A percentile compares a stretch with the other conserved stretches of the same genome.
Conservation (phyloP, 2,888 invertebrate species). For the Epinotia nisella region DNA sequence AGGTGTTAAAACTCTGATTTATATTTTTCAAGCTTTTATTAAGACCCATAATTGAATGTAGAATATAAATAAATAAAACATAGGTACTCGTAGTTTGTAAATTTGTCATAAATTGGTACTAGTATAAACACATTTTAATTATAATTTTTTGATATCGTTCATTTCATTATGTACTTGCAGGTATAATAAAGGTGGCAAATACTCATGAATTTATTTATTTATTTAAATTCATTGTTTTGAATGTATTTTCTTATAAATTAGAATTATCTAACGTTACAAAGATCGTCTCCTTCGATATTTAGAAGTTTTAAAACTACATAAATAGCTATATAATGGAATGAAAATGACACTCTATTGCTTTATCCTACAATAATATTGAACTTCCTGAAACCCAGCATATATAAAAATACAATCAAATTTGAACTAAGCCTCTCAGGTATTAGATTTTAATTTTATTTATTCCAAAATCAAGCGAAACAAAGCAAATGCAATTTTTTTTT, state of each 20-base stretch:
- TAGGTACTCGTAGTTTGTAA: conserved; percentile 16
- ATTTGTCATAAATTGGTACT: conserved; percentile 28
- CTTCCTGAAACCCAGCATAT: no score
- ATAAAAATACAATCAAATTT: no score
- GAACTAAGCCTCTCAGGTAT: no score
- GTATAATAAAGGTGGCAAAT: not conserved
- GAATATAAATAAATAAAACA: conserved; percentile 13
- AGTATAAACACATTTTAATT: conserved; percentile 2
- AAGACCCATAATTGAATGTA: conserved; percentile 17
- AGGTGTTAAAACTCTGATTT: not conserved
- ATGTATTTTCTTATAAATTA: not conserved
- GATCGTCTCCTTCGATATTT: not conserved
- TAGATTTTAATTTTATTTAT: no score
- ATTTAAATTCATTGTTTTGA: conserved; percentile 11
- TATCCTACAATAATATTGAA: not conserved
- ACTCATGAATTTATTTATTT: not conserved
- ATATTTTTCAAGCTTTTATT: conserved; percentile 20
- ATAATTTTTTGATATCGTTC: conserved; percentile 34
- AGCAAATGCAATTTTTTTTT: no score
- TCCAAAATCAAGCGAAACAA: no score
- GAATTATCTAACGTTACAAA: not conserved
- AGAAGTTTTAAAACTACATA: conserved; percentile 5
- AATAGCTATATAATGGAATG: not conserved
- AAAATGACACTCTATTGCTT: not conserved
- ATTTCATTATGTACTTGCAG: conserved; percentile 20